A percentile compares a stretch with the other conserved stretches of the same genome.
Conservation (phyloP, 2,888 invertebrate genomes). For the Phengaris arion region DNA sequence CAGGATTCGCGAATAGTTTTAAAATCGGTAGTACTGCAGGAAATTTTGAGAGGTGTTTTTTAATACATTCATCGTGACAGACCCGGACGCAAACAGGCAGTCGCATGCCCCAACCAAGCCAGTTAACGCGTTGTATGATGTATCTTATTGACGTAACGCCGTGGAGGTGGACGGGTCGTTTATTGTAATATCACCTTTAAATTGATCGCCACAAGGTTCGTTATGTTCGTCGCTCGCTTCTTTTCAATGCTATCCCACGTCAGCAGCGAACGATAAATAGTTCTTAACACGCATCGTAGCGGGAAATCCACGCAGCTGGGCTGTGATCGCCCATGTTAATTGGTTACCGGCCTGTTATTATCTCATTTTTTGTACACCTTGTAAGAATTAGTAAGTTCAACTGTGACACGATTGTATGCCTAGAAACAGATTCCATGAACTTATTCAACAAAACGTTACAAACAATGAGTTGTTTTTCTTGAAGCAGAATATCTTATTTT, state of each 20-base stretch:
- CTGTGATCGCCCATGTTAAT: conserved; percentile 73
- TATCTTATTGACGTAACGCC: conserved; percentile 76
- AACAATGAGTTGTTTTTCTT: conserved; percentile 6
- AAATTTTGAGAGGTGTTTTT: conserved; percentile 43
- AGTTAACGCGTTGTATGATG: conserved; percentile 73
- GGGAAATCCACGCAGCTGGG: conserved; percentile 75
- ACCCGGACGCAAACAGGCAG: conserved; percentile 72
- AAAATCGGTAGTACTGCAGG: conserved; percentile 30
- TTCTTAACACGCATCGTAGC: conserved; percentile 73
- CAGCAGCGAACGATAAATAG: conserved; percentile 73
- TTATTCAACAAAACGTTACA: not conserved
- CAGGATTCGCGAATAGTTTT: conserved; percentile 4
- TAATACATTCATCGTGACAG: conserved; percentile 60
- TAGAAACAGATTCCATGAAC: conserved; percentile 3
- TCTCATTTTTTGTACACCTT: conserved; percentile 47
- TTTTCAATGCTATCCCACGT: conserved; percentile 51
- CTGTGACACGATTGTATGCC: not conserved
- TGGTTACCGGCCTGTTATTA: conserved; percentile 62
- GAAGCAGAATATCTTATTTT: not conserved
- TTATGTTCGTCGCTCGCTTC: conserved; percentile 48
- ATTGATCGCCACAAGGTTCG: conserved; percentile 47
- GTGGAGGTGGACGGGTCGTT: conserved; percentile 61
- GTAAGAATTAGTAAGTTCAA: conserved; percentile 6
- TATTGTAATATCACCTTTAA: conserved; percentile 63
- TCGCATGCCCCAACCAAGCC: conserved; percentile 65